These are phyloP conservation scores for Smithornis capensis DNA, from an alignment of 2,113 vertebrate genomes.

Conservation along the genomic window DNA sequence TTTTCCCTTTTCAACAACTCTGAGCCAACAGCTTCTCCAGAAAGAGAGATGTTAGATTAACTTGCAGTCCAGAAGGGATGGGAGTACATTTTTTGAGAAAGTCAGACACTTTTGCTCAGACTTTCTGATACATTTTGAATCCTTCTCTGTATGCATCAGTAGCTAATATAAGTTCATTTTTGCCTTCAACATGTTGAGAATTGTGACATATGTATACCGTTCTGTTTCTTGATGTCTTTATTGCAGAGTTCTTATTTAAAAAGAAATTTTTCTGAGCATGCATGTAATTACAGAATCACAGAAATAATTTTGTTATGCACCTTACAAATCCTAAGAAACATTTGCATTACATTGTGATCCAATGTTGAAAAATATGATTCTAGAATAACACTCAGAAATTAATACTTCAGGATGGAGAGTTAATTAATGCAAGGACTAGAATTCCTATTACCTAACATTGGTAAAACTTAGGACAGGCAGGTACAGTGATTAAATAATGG, in stretches of 20 bases:
- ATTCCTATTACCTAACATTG: background rate
- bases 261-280: background rate
- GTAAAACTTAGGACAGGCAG: background rate
- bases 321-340: background rate
- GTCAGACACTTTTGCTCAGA: background rate
- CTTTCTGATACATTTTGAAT: background rate
- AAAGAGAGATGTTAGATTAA: background rate
- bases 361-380: background rate
- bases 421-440: background rate
- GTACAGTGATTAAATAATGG: background rate
- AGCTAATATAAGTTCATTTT: background rate
- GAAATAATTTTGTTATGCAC: background rate
- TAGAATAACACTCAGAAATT: background rate
- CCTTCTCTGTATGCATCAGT: background rate
- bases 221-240: background rate
- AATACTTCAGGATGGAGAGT: background rate
- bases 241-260: background rate
- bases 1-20: background rate
- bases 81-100: background rate
- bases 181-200: background rate
- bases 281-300: background rate
- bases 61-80: background rate
- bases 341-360: background rate
- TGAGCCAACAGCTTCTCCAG: background rate
- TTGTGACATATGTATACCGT: background rate